These are phyloP conservation scores for Drosophila pegasa DNA, from an alignment of 2,888 invertebrate genomes.

Conservation along the genomic window DNA sequence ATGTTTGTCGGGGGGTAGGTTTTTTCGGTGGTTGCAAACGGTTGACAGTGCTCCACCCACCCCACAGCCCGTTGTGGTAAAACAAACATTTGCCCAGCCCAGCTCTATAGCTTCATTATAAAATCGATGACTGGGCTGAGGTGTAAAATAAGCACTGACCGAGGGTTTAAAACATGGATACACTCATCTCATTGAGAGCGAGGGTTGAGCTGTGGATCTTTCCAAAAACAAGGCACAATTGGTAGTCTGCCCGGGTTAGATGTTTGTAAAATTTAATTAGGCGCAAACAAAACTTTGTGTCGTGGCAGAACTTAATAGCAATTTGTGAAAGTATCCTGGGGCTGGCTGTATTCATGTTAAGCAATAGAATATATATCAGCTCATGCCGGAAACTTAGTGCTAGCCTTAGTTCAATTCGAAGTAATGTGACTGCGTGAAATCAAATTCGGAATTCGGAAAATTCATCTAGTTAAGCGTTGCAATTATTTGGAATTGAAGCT, in stretches of 20 bases:
- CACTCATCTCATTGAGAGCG: not conserved
- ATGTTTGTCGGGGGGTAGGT: slow-evolving; percentile 33
- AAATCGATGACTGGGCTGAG: slow-evolving; percentile 57
- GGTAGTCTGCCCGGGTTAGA: not conserved
- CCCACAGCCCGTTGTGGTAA: slow-evolving; percentile 41
- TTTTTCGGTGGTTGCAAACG: slow-evolving; percentile 59
- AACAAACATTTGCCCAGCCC: slow-evolving; percentile 57
- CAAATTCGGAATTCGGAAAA: too few relatives aligned
- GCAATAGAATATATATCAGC: too few relatives aligned
- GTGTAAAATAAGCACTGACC: slow-evolving; percentile 40
- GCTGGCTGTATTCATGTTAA: not conserved
- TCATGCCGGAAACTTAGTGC: too few relatives aligned
- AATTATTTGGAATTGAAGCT: too few relatives aligned
- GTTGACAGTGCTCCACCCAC: not conserved
- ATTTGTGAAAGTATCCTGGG: not conserved
- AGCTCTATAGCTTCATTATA: slow-evolving; percentile 64
- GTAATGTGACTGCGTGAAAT: not conserved
- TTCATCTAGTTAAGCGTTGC: too few relatives aligned
- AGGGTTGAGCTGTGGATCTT: not conserved
- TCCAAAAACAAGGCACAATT: slow-evolving; percentile 2
- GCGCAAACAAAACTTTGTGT: not conserved
- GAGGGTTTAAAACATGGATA: slow-evolving; percentile 14
- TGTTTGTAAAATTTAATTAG: slow-evolving; percentile 3
- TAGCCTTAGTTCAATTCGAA: not conserved
- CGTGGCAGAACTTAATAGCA: not conserved